A percentile compares a stretch with the other conserved stretches of the same genome.
phyloP scores from a whole-genome alignment of 2,888 invertebrate genomes.

The Dascillus cervinus region DNA sequence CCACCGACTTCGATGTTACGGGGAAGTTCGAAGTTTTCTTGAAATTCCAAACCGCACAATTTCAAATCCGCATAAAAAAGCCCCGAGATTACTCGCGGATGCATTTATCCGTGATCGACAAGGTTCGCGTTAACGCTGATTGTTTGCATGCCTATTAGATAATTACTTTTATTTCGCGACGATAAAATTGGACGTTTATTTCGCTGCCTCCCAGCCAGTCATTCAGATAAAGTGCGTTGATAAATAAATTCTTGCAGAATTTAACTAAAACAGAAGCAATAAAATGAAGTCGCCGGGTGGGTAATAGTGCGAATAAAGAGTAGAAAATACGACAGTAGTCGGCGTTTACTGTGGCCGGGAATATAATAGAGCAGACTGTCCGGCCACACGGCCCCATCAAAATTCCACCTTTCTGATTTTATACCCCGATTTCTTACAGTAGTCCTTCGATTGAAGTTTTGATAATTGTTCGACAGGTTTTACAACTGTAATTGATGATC shows the following conservation, averaged over 20 bases:
- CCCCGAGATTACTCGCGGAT: no score
- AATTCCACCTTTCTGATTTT: constrained; percentile 15
- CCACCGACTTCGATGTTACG: no score
- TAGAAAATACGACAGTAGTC: constrained; percentile 9
- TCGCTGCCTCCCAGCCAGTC: constrained; percentile 3
- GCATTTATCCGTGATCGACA: no score
- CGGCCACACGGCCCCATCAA: constrained; percentile 12
- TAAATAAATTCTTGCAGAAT: constrained; percentile 9
- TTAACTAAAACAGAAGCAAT: constrained; percentile 8
- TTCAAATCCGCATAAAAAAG: no score
- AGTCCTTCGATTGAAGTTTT: constrained; percentile 16
- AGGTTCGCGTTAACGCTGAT: no score
- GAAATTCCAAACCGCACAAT: no score
- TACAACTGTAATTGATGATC: constrained; percentile 18
- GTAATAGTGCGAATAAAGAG: constrained; percentile 10
- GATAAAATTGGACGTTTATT: constrained; percentile 5
- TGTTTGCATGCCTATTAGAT: no score
- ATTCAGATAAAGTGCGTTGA: constrained; percentile 9
- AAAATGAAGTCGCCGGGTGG: constrained; percentile 8
- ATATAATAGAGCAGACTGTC: constrained; percentile 5
- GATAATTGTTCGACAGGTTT: constrained; percentile 20
- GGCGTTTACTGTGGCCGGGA: constrained; percentile 5
- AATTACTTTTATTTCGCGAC: not conserved
- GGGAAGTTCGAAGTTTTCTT: no score
- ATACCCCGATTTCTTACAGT: constrained; percentile 11